Evolutionary conservation across 2,113 vertebrate species (phyloP).

Genomic region (Pavo muticus): DNA sequence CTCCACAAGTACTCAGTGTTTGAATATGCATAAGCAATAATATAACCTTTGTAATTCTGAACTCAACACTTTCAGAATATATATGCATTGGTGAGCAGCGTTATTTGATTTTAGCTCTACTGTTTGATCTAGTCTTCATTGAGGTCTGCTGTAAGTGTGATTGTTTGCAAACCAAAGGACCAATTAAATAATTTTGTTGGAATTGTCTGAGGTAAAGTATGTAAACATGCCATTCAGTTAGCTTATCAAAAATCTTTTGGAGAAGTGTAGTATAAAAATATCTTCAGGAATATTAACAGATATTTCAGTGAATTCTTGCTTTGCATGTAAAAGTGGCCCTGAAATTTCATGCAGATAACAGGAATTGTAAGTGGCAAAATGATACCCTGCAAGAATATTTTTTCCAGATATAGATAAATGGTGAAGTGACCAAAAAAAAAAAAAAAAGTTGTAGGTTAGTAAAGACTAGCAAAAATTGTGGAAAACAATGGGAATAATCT

Average conservation of each 20-base stretch:
- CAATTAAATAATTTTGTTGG: neutral
- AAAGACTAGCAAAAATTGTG: neutral
- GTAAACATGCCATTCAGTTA: neutral
- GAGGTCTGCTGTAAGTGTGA: neutral
- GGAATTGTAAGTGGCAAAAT: neutral
- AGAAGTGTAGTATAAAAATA: neutral
- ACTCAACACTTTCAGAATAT: neutral
- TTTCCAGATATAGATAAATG: neutral
- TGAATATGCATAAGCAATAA: fast-evolving
- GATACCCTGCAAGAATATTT: neutral
- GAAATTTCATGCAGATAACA: neutral
- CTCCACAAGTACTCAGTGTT: neutral
- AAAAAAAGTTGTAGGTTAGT: neutral
- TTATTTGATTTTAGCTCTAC: neutral
- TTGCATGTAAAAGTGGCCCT: neutral
- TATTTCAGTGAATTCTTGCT: neutral
- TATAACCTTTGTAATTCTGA: neutral
- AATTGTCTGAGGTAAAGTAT: neutral
- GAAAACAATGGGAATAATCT: neutral
- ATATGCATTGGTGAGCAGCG: neutral
- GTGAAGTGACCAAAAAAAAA: neutral
- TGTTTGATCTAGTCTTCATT: neutral
- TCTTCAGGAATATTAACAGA: neutral
- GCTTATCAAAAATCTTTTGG: neutral
- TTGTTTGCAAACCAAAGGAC: neutral